Evolutionary conservation across 2,888 invertebrate species (phyloP).

Genomic region (Microctonus brassicae): DNA sequence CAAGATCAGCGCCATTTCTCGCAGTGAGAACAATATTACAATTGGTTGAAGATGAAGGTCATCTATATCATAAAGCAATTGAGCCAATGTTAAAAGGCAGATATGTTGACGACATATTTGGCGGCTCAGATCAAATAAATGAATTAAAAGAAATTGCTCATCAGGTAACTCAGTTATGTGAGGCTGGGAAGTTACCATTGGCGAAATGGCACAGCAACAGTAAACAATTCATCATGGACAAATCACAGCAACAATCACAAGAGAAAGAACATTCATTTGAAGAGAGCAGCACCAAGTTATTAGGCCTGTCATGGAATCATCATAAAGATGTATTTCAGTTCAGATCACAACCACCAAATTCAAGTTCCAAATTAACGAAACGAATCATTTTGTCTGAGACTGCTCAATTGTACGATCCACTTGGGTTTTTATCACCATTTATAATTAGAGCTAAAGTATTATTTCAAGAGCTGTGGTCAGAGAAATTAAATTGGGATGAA

Average conservation of each 20-base stretch:
- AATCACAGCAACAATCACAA: conserved; percentile 26
- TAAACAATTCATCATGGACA: conserved; percentile 26
- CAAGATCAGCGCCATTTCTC: too few species aligned
- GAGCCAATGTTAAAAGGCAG: background rate
- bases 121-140: background rate
- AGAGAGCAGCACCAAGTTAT: background rate
- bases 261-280: conserved; percentile 30
- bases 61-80: background rate
- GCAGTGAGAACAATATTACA: too few species aligned
- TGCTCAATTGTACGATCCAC: background rate
- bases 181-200: background rate
- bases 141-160: background rate
- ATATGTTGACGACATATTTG: background rate
- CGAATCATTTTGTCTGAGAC: background rate
- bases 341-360: background rate
- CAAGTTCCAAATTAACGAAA: background rate
- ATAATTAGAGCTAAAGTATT: background rate
- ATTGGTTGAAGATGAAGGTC: too few species aligned
- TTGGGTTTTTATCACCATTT: background rate
- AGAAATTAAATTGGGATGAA: background rate
- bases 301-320: background rate
- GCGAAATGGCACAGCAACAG: background rate
- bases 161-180: background rate
- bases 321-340: background rate
- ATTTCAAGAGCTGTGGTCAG: background rate